Evolutionary conservation across 2,797 vertebrate species (phyloP), one percentile per base, ranked within the genome.

Genomic region (Myotis myotis): DNA sequence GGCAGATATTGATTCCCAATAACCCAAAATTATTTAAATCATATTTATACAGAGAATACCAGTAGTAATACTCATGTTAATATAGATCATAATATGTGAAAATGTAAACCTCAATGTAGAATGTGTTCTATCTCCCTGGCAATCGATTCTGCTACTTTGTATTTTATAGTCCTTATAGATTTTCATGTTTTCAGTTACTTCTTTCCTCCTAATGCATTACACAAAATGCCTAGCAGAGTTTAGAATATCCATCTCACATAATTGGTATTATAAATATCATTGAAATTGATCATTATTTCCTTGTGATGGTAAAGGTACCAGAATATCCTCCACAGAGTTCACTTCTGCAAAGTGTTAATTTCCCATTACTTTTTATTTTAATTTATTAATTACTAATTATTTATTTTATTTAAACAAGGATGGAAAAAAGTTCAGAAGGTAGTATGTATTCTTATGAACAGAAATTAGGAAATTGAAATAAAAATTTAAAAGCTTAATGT

Each of bases 391-490:
- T 62, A 30, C 60, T 30, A 30, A 62, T 62, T 62, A 30, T 84
- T 97, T 53, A 85, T 76, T 79, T 23, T 87, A 90, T 0, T 88
- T 95, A 88, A 95, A 91, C 36, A 70, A 20, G 17, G 8, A 0
- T 68, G 55, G 17, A 87, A 47, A 87, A 96, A 97, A 66, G 95
- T 95, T 95, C 84, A 92, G 17, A 41, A 95, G 84, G 92, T 51
- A 86, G 1, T 62, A 68, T 64, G 13, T 57, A 96, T 96, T 96
- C 47, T 91, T 91, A 85, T 89, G 30, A 49, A 12, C 38, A 95
- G 75, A 76, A 95, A 91, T 78, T 93, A 84, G 23, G 71, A 97
- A 96, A 93, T 72, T 91, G 70, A 97, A 93, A 91, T 95, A 95
- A 94, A 96, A 95, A 30, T 86, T 25, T 79, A 20, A 94, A 92